Base-by-base conservation (phyloP, 2,888 invertebrate species). In the Dryadula phaetusa region DNA sequence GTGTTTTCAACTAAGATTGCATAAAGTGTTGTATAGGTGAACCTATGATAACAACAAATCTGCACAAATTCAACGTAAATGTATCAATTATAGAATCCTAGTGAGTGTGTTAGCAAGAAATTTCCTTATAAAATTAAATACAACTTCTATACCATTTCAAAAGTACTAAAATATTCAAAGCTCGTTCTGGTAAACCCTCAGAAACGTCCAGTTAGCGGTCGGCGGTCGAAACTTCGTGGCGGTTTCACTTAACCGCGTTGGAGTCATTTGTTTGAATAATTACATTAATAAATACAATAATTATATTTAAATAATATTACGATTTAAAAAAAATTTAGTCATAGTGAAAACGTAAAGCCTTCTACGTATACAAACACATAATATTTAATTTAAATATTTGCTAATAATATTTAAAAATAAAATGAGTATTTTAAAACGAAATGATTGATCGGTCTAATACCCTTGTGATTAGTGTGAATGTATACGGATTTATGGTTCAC, bases 191-290 rank as follows among this genome's bases (percentile, higher is more conserved):
- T 74, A 76, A 76, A 77, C 76, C 75, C 66, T 74, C 72, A 66
- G 77, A 74, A 72, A 72, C 73, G 79, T 80, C 78, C 80, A 79
- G 78, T 76, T 76, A 76, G 79, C 65, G 74, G 74, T 73, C 22
- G 72, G 75, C 73, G 79, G 79, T 79, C 68, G 66, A 74, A 75
- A 76, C 77, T 76, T 72, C 73, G 74, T 72, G 73, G 73, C 70
- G 74, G 74, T 76, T 62, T 53, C 66, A 70, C 47, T 56, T 25
- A 63, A 70, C 70, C 70, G 60, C 64, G 62, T 32, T 49, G 14
- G 53, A 54, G 32, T 18, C 25, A 28, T 42, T 53, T 63, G 42
- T 53, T 42, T 42, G 18, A 42, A 14, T 42, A 37, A 40, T 40
- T 37, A 37, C 22, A 56, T 40, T 37, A 10, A 40, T 56, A n/a